Base-by-base conservation (phyloP, 2,797 vertebrate genomes). In the Lycodopsis pacificus region DNA sequence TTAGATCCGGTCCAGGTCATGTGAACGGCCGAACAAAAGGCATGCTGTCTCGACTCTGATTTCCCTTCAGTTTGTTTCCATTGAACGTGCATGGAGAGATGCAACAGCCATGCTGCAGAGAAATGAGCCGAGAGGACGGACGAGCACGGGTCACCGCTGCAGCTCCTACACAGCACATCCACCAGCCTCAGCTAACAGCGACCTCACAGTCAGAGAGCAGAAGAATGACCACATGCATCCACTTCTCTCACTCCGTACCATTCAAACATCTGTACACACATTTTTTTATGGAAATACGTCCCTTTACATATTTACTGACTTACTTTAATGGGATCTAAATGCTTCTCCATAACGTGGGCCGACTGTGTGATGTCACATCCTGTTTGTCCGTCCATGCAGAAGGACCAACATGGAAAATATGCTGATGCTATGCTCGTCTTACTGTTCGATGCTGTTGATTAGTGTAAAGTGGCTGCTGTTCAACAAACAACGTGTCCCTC, bases 131-230 rank as follows among this genome's bases (percentile, higher is more conserved):
- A 57, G 46, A 40, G 68, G 46, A 48, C 17, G 12, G 4, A 32
- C 9, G 36, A 68, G 57, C 66, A 64, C 34, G 38, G 22, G 19
- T 15, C 57, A 38, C 62, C 44, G 38, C 73, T 48, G 54, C 73
- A 76, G 69, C 12, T 67, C 32, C 46, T 20, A 17, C 30, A 34
- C 32, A 34, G 7, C 32, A 34, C 32, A 34, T 7, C 32, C 32
- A 34, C 30, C 30, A 4, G 30, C 4, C 30, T 30, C 30, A 30
- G 30, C 30, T 30, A 30, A 30, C 30, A 30, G 27, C 30, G 30
- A 30, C 30, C 30, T 5, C 30, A 30, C 13, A 53, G 51, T 12
- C 51, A 6, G 4, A 30, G 14, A 56, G n/a, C 38, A 32, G n/a
- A 22, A 12, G 14, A 44, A 44, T 1, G 12, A 38, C 58, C 38